Conservation (phyloP, 2,113 vertebrate genomes). For the Myiozetetes cayanensis region DNA sequence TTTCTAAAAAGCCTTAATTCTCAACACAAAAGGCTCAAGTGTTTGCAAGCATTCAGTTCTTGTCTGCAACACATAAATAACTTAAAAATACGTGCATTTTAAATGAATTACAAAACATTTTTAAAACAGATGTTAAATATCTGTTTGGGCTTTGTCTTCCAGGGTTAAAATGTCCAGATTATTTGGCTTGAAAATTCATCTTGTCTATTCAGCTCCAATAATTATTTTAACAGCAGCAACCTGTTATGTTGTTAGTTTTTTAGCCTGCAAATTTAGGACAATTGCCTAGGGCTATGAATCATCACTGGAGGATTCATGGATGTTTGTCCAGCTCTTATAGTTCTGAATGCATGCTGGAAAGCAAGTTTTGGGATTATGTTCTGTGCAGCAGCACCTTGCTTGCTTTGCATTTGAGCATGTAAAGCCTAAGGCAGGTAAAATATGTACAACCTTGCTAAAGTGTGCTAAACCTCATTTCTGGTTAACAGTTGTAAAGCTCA, state of each 20-base stretch:
- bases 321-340: background rate
- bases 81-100: background rate
- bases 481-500: background rate
- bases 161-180: background rate
- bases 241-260: background rate
- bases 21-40: background rate
- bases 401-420: background rate
- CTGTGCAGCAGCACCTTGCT: background rate
- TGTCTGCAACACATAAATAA: background rate
- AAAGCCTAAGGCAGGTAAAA: background rate
- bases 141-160: background rate
- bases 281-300: background rate
- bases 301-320: background rate
- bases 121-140: background rate
- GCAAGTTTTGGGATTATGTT: background rate
- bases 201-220: background rate
- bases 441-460: rapidly evolving
- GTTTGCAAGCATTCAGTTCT: background rate
- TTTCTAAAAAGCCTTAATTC: background rate
- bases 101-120: background rate
- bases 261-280: constrained; percentile 7
- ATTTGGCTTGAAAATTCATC: background rate
- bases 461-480: background rate
- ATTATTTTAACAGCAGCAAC: background rate
- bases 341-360: background rate